A percentile compares a stretch with the other conserved stretches of the same genome.
phyloP scores from a whole-genome alignment of 2,888 invertebrate genomes.

The Idaea biselata region DNA sequence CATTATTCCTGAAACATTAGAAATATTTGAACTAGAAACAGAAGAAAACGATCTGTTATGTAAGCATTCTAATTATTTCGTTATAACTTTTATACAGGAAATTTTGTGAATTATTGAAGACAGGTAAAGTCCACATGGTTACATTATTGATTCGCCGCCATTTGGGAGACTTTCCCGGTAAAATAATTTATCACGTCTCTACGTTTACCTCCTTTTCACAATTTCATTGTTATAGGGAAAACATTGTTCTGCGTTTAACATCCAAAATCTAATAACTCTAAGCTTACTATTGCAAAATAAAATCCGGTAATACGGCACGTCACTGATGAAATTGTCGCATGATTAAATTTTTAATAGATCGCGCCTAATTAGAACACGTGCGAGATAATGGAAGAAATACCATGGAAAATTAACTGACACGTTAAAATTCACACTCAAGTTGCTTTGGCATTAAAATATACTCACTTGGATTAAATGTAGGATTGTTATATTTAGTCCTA shows the following conservation, averaged over 20 bases:
- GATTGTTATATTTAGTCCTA: conserved; percentile 64
- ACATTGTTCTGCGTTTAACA: neutral
- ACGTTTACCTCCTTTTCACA: neutral
- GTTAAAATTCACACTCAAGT: conserved; percentile 4
- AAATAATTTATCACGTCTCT: conserved; percentile 22
- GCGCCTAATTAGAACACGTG: conserved; percentile 36
- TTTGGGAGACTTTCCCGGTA: conserved; percentile 45
- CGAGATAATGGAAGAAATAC: conserved; percentile 9
- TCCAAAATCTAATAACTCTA: neutral
- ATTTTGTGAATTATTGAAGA: neutral
- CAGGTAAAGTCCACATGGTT: conserved; percentile 42
- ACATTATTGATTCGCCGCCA: conserved; percentile 65
- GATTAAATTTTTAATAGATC: conserved; percentile 26
- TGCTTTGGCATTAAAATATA: conserved; percentile 26
- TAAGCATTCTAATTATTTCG: neutral
- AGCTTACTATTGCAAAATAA: neutral
- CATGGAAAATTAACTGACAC: conserved; percentile 11
- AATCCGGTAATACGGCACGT: neutral
- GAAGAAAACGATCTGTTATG: neutral
- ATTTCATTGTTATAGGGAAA: neutral
- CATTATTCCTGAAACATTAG: conserved; percentile 62
- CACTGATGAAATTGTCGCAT: conserved; percentile 4
- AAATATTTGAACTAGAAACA: neutral
- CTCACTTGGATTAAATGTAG: conserved; percentile 69
- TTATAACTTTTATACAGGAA: neutral